Percentiles rank a stretch among this genome's conserved stretches.
Evolutionary conservation across 2,797 vertebrate species (phyloP).

Genomic region (Mus spretus): DNA sequence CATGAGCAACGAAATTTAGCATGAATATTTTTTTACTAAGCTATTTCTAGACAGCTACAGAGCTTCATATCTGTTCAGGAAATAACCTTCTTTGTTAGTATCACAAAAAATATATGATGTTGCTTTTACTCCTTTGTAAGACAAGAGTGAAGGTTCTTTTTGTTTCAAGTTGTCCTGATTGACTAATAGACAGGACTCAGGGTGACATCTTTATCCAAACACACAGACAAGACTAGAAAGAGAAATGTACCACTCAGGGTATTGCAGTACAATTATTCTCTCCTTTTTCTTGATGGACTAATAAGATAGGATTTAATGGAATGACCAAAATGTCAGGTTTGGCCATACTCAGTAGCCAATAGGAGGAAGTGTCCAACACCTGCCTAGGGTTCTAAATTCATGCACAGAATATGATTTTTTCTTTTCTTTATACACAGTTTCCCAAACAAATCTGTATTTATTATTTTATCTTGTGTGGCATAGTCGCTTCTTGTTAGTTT

Average conservation of each 20-base stretch:
- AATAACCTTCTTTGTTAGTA: background rate
- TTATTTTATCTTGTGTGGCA: background rate
- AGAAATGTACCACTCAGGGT: background rate
- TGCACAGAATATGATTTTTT: background rate
- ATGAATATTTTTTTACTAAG: background rate
- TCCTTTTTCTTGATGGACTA: background rate
- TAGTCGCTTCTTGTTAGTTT: background rate
- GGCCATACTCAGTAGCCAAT: background rate
- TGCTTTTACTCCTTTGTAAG: background rate
- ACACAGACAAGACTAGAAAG: background rate
- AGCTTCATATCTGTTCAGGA: background rate
- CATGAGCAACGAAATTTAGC: background rate
- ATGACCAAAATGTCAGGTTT: background rate
- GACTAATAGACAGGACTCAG: background rate
- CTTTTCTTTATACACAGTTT: background rate
- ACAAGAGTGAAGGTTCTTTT: background rate
- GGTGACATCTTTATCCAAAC: background rate
- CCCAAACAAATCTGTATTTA: background rate
- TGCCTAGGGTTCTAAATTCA: background rate
- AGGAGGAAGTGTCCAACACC: background rate
- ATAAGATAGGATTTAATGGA: background rate
- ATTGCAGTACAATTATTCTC: background rate
- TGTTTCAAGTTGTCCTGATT: background rate
- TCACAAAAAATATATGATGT: background rate
- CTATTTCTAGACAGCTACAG: background rate